Evolutionary conservation across 1,140 invertebrate species (phyloP), one percentile per base, ranked within the genome.

Genomic region (Drosophila novamexicana): DNA sequence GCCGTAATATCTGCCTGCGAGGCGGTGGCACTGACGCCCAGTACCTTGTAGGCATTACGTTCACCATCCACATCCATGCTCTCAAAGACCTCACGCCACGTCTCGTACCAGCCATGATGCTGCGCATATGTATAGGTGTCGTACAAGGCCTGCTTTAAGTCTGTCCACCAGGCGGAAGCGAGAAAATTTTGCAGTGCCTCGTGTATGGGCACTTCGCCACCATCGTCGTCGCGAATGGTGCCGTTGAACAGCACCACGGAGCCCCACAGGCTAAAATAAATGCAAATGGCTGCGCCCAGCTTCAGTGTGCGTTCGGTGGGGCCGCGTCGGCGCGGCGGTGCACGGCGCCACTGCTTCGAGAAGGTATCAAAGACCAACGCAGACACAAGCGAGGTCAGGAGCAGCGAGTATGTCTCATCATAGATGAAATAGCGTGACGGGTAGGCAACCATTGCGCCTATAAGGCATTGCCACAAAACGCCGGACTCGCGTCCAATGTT

Each of bases 171-270:
- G 9, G 97, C 97, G 8, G 97, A 98, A 1, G 96, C 97, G 63
- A 98, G 95, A 88, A 99, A 98, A 92, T 99, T 97, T 76, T 96
- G 94, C 0, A 98, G 74, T 0, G 97, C 97, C 92, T 98, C 98
- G 58, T 97, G 95, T 6, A 98, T 92, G 63, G 97, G 97, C 1
- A 98, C 95, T 89, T 97, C 95, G 77, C 98, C 97, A 6, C 97
- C 98, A 70, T 98, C 96, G 58, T 95, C 95, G 82, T 97, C 97
- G 1, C 95, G 96, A 12, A 99, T 94, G 45, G 95, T 96, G 10
- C 97, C 97, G 91, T 98, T 98, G 92, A 98, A 98, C 92, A 97
- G 98, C 12, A 99, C 93, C 72, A 96, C 97, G 32, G 96, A 96
- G 22, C 93, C 91, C 95, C 96, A 97, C 1, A 98, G 81, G 0